phyloP scores from a whole-genome alignment of 2,113 vertebrate genomes.

The Tachysurus fulvidraco region DNA sequence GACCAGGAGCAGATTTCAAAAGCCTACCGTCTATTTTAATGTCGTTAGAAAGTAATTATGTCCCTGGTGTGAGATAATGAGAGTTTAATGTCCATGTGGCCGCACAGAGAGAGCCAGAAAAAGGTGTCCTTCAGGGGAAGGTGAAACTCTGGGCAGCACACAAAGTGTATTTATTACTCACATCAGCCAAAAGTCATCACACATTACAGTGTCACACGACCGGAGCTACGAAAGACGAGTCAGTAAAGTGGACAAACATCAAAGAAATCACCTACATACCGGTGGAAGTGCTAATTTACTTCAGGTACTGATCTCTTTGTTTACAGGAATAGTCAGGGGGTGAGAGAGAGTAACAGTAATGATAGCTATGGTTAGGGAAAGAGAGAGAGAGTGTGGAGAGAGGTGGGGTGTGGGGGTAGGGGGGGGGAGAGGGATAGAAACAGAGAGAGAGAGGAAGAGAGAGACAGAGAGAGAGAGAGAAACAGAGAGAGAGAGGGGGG shows the following conservation, averaged over 20 bases:
- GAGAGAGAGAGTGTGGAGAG: neutral
- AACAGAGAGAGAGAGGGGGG: no score
- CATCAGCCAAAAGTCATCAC: neutral
- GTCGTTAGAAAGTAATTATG: slow-evolving; percentile 54
- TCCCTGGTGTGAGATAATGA: slow-evolving; percentile 41
- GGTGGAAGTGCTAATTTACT: neutral
- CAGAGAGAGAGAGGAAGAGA: no score
- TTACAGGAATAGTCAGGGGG: neutral
- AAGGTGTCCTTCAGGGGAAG: slow-evolving; percentile 32
- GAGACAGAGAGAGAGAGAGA: neutral
- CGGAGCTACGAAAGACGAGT: neutral
- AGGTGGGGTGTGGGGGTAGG: no score
- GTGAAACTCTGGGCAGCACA: neutral
- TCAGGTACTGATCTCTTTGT: no score
- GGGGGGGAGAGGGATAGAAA: no score
- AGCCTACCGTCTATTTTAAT: slow-evolving; percentile 50
- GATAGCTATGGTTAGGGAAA: neutral
- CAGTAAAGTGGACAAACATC: neutral
- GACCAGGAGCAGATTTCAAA: slow-evolving; percentile 54
- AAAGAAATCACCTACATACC: neutral
- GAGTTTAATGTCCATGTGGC: slow-evolving; percentile 26
- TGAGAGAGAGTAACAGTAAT: neutral
- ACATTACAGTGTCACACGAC: neutral
- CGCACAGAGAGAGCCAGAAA: slow-evolving; percentile 12
- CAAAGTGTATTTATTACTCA: slow-evolving; percentile 8